phyloP scores from a whole-genome alignment of 2,113 vertebrate species.

The Carassius gibelio region DNA sequence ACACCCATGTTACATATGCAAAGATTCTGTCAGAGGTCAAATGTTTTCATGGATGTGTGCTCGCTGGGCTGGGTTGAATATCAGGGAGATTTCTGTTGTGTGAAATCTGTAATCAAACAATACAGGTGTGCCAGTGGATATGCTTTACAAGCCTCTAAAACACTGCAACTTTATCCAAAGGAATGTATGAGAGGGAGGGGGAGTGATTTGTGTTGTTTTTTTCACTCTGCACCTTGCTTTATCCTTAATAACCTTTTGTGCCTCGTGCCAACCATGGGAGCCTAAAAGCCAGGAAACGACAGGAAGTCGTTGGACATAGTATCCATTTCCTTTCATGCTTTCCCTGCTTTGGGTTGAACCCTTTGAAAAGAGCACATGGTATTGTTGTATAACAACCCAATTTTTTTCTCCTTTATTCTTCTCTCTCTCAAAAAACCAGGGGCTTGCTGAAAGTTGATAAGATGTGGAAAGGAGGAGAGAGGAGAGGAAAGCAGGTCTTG shows the following conservation, averaged over 20 bases:
- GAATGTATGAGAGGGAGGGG: constrained; percentile 1
- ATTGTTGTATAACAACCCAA: constrained; percentile 24
- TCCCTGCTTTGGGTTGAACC: constrained; percentile 60
- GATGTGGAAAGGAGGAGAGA: constrained; percentile 2
- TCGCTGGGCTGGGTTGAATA: not conserved
- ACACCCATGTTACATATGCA: not conserved
- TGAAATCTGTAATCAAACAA: constrained; percentile 19
- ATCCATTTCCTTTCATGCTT: constrained; percentile 81
- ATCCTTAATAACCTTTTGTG: constrained; percentile 49
- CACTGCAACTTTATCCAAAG: constrained; percentile 23
- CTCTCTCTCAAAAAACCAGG: constrained; percentile 25
- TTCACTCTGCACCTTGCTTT: not conserved
- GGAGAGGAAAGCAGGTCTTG: constrained; percentile 6
- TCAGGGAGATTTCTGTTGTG: constrained; percentile 28
- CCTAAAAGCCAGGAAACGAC: constrained; percentile 75
- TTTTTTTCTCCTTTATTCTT: constrained; percentile 1
- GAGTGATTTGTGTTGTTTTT: not conserved
- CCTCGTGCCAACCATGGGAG: constrained; percentile 56
- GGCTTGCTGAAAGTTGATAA: constrained; percentile 61
- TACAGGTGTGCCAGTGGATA: constrained; percentile 30
- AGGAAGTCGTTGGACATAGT: constrained; percentile 84
- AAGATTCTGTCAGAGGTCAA: constrained; percentile 1
- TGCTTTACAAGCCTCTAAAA: constrained; percentile 27
- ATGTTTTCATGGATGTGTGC: not conserved
- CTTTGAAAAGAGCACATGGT: constrained; percentile 65